Conservation (phyloP, 2,797 vertebrate species). For the Sebastes flavidus region DNA sequence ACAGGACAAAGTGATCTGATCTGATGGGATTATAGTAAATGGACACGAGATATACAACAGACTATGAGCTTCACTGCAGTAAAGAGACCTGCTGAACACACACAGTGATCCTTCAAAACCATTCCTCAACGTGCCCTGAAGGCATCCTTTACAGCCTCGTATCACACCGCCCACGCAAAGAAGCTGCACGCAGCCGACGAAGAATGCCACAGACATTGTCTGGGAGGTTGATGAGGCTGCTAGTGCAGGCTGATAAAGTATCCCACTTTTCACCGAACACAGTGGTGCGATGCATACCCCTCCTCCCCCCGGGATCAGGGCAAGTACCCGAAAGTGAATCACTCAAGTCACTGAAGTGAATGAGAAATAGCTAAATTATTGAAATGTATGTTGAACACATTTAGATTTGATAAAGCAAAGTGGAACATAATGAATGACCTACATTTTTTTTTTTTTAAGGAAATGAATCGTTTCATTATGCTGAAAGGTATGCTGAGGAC, state of each 20-base stretch:
- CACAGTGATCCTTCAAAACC: background rate
- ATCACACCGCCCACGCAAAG: background rate
- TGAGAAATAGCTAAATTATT: background rate
- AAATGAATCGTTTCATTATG: background rate
- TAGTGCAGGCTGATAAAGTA: background rate
- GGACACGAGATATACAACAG: background rate
- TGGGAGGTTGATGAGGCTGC: constrained; percentile 11
- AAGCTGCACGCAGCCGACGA: background rate
- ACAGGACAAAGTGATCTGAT: background rate
- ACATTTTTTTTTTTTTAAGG: background rate
- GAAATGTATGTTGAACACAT: background rate
- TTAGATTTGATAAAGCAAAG: background rate
- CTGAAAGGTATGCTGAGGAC: background rate
- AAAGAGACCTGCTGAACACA: background rate
- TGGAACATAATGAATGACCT: background rate
- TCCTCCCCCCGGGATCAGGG: background rate
- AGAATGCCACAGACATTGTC: background rate
- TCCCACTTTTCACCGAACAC: background rate
- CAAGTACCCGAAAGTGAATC: background rate
- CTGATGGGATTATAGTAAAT: background rate
- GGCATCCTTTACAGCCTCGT: background rate
- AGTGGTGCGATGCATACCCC: background rate
- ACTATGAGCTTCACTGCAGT: background rate
- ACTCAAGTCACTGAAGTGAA: background rate
- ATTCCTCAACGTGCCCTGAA: background rate